Evolutionary conservation across 2,797 vertebrate genomes (phyloP).

Genomic region (Catamblyrhynchus diadema): DNA sequence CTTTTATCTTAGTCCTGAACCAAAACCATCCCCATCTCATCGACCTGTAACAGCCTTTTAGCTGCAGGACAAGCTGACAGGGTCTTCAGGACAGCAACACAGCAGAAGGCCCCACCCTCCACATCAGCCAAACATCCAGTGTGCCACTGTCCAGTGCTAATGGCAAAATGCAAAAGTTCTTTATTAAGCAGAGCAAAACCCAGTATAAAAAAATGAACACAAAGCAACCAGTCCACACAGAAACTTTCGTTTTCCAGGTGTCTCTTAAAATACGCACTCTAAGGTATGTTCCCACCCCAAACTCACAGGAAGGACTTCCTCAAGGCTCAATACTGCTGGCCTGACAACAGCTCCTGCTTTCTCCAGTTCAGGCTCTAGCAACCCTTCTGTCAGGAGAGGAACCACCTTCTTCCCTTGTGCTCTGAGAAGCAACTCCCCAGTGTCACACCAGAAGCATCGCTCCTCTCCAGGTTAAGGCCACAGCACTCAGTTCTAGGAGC

Average conservation of each 20-base stretch:
- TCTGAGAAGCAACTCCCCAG: background rate
- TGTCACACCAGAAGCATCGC: rapidly evolving
- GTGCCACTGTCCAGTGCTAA: background rate
- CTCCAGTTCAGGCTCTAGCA: rapidly evolving
- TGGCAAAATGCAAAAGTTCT: background rate
- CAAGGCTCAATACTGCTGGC: background rate
- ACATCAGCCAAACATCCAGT: background rate
- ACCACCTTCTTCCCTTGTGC: background rate
- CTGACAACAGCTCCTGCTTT: background rate
- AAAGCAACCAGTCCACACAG: background rate
- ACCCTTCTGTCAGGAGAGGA: background rate
- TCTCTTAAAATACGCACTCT: background rate
- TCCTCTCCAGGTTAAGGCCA: background rate
- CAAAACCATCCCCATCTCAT: background rate
- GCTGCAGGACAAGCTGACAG: background rate
- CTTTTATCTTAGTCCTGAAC: background rate
- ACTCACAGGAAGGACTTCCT: background rate
- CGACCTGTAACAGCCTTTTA: background rate
- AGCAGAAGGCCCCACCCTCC: background rate
- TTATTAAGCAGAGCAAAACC: constrained; percentile 10
- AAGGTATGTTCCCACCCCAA: background rate
- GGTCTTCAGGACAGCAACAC: background rate
- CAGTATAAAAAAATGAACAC: background rate
- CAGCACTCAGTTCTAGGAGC: background rate
- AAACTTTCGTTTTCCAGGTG: background rate